Base-by-base conservation (phyloP, 2,113 vertebrate species). In the Pogona vitticeps region DNA sequence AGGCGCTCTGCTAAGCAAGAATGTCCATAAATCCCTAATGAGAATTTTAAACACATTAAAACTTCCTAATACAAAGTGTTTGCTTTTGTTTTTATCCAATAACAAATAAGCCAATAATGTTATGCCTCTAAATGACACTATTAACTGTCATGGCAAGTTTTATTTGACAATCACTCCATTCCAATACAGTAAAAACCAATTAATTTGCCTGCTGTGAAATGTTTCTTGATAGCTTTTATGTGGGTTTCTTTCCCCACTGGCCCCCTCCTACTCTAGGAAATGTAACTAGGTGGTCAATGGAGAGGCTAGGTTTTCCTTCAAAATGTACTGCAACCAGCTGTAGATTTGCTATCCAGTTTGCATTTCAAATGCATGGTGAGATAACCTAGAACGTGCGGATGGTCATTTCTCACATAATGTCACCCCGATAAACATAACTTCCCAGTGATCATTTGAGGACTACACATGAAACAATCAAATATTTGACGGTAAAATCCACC, bases 11-110 rank as follows among this genome's bases (percentile, higher is more conserved):
- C 93, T 95, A 96, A 96, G 95, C 92, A 96, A 95, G 96, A 95
- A 95, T 94, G 95, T 96, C 95, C 95, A 97, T 97, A 96, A 96
- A 96, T 96, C 96, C 95, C 94, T 97, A 96, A 97, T 96, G 96
- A 97, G 96, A 95, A 96, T 96, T 97, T 97, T 96, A 96, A 97
- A 96, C 96, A 96, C 96, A 97, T 96, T 96, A 96, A 96, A 97
- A 97, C 96, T 96, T 97, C 93, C 95, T 96, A 96, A 96, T 96
- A 95, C 95, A 96, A 96, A 97, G 96, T 96, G 96, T 97, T 97
- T 96, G 95, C 95, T 93, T 96, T 96, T 92, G 92, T 96, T 97
- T 86, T 96, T 96, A 96, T 96, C 95, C 95, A 96, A 95, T 96
- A 97, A 97, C 96, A 97, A 96, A 96, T 96, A 97, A 97, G 94